Evolutionary conservation across 2,797 vertebrate species (phyloP).

Genomic region (Myotis pilosus): DNA sequence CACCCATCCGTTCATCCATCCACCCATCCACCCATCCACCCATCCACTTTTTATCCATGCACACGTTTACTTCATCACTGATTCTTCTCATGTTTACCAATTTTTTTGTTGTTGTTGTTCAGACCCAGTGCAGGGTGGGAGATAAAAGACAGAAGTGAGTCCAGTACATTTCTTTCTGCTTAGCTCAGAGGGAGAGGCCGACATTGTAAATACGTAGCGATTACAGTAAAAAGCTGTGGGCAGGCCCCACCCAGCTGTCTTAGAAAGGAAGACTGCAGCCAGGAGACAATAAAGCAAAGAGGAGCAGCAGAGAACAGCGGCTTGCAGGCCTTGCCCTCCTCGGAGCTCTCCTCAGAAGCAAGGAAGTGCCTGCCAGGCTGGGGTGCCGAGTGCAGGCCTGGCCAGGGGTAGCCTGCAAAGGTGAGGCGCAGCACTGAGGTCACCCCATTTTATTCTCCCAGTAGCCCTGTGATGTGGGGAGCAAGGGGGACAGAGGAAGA

Average conservation of each 20-base stretch:
- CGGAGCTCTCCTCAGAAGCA: not conserved
- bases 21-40: not conserved
- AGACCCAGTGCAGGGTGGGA: not conserved
- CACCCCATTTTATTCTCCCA: not conserved
- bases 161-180: not conserved
- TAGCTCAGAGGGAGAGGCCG: slow-evolving; percentile 13
- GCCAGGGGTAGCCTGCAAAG: not conserved
- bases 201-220: not conserved
- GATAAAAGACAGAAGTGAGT: slow-evolving; percentile 7
- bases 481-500: not conserved
- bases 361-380: not conserved
- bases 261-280: not conserved
- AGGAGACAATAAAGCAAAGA: not conserved
- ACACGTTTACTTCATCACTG: not conserved
- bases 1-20: not conserved
- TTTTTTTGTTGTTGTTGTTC: not conserved
- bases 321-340: too few relatives aligned
- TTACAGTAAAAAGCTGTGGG: not conserved
- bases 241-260: not conserved
- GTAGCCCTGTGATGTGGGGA: not conserved
- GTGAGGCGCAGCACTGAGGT: not conserved
- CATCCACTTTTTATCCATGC: not conserved
- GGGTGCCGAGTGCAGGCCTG: not conserved
- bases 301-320: not conserved
- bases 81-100: not conserved